These are phyloP conservation scores for Mus spretus DNA, from an alignment of 2,797 vertebrate genomes.

Conservation along the genomic window DNA sequence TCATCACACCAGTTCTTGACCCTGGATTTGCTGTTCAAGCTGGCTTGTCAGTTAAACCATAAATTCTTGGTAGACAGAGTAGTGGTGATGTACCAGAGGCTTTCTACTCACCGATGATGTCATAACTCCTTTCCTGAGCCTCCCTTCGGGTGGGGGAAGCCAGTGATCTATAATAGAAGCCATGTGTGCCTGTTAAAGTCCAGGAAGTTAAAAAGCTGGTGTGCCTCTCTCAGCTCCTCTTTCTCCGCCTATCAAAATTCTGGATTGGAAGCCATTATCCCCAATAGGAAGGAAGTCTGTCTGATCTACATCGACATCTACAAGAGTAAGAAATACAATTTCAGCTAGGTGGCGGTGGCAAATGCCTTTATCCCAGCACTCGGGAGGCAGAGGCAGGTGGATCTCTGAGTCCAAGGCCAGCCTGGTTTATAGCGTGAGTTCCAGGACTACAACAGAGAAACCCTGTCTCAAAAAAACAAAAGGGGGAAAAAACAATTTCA, in stretches of 20 bases:
- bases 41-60: not conserved
- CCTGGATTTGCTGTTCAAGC: not conserved
- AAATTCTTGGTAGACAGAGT: not conserved
- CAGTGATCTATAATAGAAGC: not conserved
- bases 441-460: not conserved
- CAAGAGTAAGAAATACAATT: not conserved
- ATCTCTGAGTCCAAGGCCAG: not conserved
- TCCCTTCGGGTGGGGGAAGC: not conserved
- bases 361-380: not conserved
- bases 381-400: not conserved
- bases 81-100: not conserved
- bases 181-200: not conserved
- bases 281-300: not conserved
- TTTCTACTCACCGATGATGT: not conserved
- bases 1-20: not conserved
- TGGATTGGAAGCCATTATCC: not conserved
- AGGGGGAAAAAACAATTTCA: not conserved
- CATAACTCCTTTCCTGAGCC: not conserved
- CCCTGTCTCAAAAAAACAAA: not conserved
- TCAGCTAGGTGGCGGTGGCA: not conserved
- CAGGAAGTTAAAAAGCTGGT: not conserved
- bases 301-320: not conserved
- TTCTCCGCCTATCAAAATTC: not conserved
- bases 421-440: not conserved
- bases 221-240: not conserved